These are phyloP conservation scores for Choristoneura fumiferana DNA, from an alignment of 1,140 invertebrate genomes.

Conservation along the genomic window DNA sequence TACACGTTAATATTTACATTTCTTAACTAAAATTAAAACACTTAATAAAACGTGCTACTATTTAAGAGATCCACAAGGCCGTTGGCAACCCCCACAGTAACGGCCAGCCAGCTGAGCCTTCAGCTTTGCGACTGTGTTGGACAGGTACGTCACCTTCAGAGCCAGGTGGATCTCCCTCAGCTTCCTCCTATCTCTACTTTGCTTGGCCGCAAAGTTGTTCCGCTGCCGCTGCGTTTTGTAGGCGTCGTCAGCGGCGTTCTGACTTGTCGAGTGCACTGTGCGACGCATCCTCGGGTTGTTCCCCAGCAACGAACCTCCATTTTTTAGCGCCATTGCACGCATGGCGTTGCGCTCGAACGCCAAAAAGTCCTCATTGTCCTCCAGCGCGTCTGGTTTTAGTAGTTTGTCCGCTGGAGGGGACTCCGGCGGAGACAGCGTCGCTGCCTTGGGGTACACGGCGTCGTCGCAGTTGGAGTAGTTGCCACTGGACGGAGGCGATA, in stretches of 20 bases:
- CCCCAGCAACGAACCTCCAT: constrained; percentile 74
- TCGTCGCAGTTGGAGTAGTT: constrained; percentile 21
- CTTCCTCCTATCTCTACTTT: constrained; percentile 92
- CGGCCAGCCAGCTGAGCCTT: constrained; percentile 24
- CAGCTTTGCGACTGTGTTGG: constrained; percentile 33
- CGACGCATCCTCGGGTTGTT: constrained; percentile 85
- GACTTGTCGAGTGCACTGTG: constrained; percentile 49
- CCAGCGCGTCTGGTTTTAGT: constrained; percentile 30
- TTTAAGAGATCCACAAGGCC: too few species aligned
- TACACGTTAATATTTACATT: too few species aligned
- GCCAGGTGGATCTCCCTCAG: constrained; percentile 96
- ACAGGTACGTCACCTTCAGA: constrained; percentile 87
- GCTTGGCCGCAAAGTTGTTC: constrained; percentile 97
- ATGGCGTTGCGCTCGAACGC: constrained; percentile 84
- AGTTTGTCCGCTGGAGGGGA: constrained; percentile 27
- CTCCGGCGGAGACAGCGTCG: constrained; percentile 32
- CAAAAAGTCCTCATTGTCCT: constrained; percentile 79
- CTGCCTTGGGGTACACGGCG: background rate
- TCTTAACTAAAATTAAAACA: too few species aligned
- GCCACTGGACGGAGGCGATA: constrained; percentile 35
- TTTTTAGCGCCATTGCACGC: constrained; percentile 80
- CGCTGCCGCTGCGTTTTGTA: constrained; percentile 94
- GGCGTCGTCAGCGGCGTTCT: constrained; percentile 79
- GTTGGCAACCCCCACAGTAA: constrained; percentile 32
- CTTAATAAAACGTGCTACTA: too few species aligned